Evolutionary conservation across 2,888 invertebrate species (phyloP), one percentile per base, ranked within the genome.

Genomic region (Dryobotodes eremita): DNA sequence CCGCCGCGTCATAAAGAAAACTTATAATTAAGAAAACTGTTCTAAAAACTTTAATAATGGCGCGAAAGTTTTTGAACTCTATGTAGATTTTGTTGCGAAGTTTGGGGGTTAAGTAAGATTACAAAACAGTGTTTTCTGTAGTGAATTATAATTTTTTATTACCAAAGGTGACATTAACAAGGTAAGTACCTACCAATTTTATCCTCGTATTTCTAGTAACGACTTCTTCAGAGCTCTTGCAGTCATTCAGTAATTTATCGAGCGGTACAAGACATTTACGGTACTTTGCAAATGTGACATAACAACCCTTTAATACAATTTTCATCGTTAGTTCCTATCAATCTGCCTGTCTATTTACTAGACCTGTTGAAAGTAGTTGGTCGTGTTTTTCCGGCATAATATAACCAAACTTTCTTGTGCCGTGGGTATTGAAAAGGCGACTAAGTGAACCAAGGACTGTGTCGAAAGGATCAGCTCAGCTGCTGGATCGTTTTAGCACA

Each of bases 1-100:
- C 75, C 75, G 79, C 72, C 73, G 84, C 80, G 81, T 82, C 82
- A 82, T 82, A 77, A 78, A 87, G 89, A 87, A 90, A 90, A 76
- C 83, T 79, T 73, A 83, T 81, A 82, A 86, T 86, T 83, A 75
- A 80, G 83, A 76, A 65, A 85, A 82, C 65, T 46, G 53, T 82
- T 50, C 5, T 36, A 26, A 42, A 17, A 53, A 46, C 23, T 78
- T 77, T 59, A 36, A 31, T 50, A 23, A 17, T 5, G 6, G 8
- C 53, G 65, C 59, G 59, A 76, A 83, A 82, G 59, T 62, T 75
- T 36, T 23, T 31, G 59, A 0, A 31, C 15, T 64, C 42, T 65
- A 50, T 57, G 20, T 31, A 48, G n/a, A 59, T 64, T 59, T 31
- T 4, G 3, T 53, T 31, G 36, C n/a, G 7, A 55, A 23, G 20